A percentile compares a stretch with the other conserved stretches of the same genome.
These are phyloP conservation scores for Phainopepla nitens DNA, from an alignment of 2,113 vertebrate genomes.

Conservation along the genomic window DNA sequence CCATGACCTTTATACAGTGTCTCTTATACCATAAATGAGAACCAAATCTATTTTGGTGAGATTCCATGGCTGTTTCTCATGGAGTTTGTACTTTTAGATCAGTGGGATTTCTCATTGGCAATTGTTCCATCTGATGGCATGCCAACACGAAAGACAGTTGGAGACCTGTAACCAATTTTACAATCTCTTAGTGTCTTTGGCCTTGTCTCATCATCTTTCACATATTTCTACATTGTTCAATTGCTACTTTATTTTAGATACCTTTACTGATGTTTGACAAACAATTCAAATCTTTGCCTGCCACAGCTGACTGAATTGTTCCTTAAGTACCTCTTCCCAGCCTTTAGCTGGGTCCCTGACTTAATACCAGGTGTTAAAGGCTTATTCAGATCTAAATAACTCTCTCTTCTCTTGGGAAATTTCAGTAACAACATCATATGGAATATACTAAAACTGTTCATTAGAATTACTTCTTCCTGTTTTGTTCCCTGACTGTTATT, in stretches of 20 bases:
- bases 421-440: neutral
- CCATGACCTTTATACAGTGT: neutral
- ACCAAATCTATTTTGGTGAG: neutral
- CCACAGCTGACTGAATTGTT: neutral
- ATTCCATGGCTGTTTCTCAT: neutral
- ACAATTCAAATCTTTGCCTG: neutral
- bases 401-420: neutral
- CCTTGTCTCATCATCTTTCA: neutral
- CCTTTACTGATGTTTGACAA: neutral
- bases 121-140: rapidly evolving
- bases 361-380: neutral
- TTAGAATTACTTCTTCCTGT: neutral
- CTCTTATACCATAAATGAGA: neutral
- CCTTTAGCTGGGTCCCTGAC: neutral
- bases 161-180: neutral
- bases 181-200: neutral
- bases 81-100: neutral
- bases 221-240: neutral
- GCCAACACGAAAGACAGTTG: neutral
- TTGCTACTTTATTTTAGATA: neutral
- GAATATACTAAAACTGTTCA: neutral
- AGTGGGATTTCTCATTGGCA: neutral
- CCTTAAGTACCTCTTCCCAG: neutral
- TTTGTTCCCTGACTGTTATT: neutral
- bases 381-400: neutral